Conservation (phyloP, 2,797 vertebrate genomes). For the Eurystomus glaucurus region DNA sequence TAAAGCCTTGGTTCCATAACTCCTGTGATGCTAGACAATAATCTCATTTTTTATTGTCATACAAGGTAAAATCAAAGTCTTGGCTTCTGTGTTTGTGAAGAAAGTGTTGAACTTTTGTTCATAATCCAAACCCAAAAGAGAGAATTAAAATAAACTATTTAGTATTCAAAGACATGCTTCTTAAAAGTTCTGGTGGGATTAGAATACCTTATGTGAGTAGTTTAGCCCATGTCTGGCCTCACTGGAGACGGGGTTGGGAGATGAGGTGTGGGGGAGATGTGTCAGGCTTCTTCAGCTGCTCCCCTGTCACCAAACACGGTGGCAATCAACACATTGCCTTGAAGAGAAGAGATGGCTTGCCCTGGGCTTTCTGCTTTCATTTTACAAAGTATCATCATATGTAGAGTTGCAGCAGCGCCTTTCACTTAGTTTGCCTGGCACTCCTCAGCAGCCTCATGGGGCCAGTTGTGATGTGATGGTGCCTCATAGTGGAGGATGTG, state of each 20-base stretch:
- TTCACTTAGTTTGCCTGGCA: neutral
- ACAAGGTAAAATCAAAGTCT: neutral
- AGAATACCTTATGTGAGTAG: neutral
- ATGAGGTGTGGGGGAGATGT: no score
- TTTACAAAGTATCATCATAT: neutral
- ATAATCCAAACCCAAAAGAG: neutral
- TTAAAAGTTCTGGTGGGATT: neutral
- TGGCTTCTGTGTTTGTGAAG: neutral
- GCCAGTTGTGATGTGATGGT: no score
- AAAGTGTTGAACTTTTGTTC: neutral
- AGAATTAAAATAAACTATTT: neutral
- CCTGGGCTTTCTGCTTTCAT: neutral
- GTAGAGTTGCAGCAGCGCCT: accelerated
- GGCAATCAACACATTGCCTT: neutral
- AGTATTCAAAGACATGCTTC: neutral
- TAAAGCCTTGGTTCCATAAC: neutral
- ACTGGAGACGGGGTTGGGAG: neutral
- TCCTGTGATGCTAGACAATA: neutral
- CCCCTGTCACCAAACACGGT: neutral
- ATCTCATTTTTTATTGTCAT: neutral
- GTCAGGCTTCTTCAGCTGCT: neutral
- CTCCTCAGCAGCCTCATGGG: neutral
- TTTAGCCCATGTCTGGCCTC: neutral
- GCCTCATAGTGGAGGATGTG: neutral
- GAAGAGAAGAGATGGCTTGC: neutral